Evolutionary conservation across 1,140 invertebrate genomes (phyloP), one percentile per base, ranked within the genome.

Genomic region (Drosophila busckii): DNA sequence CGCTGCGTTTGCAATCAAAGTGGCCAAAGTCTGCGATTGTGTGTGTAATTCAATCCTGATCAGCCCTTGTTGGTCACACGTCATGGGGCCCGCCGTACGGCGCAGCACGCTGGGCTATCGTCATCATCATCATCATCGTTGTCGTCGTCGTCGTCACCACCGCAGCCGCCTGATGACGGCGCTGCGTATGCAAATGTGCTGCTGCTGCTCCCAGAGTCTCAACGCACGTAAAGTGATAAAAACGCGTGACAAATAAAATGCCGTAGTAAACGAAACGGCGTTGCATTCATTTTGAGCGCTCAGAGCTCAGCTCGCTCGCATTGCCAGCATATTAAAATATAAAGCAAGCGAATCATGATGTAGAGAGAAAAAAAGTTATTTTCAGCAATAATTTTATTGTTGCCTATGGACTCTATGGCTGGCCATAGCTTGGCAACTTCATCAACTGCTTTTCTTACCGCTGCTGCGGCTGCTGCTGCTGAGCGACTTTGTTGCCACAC

Each of bases 31-130:
- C 73, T 66, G 60, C 70, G 75, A 82, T 82, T 82, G 69, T 83
- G 69, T 73, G 69, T 82, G 75, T 82, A 82, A 82, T 82, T 82
- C 75, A 82, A 82, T 82, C 69, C 76, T 70, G 75, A 82, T 82
- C 75, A 82, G 73, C 61, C 50, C 62, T 61, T 19, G 54, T 63
- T 53, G 63, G 40, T n/a, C n/a, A n/a, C n/a, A n/a, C n/a, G n/a
- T n/a, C n/a, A n/a, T n/a, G n/a, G n/a, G n/a, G n/a, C n/a, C n/a
- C n/a, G n/a, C n/a, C n/a, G n/a, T n/a, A n/a, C n/a, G n/a, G n/a
- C n/a, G n/a, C n/a, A n/a, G n/a, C n/a, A n/a, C n/a, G 23, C 42
- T 44, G 38, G 52, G 32, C 31, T 41, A 50, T 50, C 44, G 28
- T 46, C 52, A 52, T 61, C 22, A 13, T 54, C 52, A 32, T 41